Percentiles rank a stretch among this genome's conserved stretches.
These are phyloP conservation scores for Gobius niger DNA, from an alignment of 2,113 vertebrate species.

Conservation along the genomic window DNA sequence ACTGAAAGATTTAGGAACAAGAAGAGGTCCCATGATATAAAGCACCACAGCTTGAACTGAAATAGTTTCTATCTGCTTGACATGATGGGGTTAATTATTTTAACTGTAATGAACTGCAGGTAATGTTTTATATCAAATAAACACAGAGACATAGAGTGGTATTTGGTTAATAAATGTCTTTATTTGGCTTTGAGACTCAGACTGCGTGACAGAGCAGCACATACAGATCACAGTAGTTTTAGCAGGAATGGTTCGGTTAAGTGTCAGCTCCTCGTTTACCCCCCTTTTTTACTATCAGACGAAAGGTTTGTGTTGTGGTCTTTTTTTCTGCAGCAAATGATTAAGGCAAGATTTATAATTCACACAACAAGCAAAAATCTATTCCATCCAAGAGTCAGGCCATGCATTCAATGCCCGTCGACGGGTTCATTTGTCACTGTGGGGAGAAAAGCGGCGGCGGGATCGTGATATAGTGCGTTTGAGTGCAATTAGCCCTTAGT, in stretches of 20 bases:
- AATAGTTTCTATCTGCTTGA: too few relatives aligned
- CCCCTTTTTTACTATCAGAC: constrained; percentile 37
- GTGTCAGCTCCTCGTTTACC: constrained; percentile 54
- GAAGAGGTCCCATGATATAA: too few relatives aligned
- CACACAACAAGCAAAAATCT: constrained; percentile 73
- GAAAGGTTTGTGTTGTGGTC: constrained; percentile 40
- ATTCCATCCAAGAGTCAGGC: constrained; percentile 67
- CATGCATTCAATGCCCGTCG: constrained; percentile 73
- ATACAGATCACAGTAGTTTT: constrained; percentile 70
- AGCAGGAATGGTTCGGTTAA: constrained; percentile 62
- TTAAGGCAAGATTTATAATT: constrained; percentile 73
- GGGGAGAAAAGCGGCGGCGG: neutral
- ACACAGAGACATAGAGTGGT: neutral
- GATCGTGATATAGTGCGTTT: neutral
- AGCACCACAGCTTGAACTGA: too few relatives aligned
- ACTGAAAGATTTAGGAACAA: too few relatives aligned
- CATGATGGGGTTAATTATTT: too few relatives aligned
- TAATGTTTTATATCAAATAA: constrained; percentile 6
- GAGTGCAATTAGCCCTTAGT: constrained; percentile 64
- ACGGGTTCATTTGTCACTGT: constrained; percentile 66
- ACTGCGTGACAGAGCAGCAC: constrained; percentile 75
- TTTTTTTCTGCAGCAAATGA: constrained; percentile 59
- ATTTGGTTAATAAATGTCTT: constrained; percentile 81
- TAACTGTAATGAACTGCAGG: too few relatives aligned
- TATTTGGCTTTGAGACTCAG: constrained; percentile 81